phyloP scores from a whole-genome alignment of 1,140 invertebrate genomes.

The Apolygus lucorum region DNA sequence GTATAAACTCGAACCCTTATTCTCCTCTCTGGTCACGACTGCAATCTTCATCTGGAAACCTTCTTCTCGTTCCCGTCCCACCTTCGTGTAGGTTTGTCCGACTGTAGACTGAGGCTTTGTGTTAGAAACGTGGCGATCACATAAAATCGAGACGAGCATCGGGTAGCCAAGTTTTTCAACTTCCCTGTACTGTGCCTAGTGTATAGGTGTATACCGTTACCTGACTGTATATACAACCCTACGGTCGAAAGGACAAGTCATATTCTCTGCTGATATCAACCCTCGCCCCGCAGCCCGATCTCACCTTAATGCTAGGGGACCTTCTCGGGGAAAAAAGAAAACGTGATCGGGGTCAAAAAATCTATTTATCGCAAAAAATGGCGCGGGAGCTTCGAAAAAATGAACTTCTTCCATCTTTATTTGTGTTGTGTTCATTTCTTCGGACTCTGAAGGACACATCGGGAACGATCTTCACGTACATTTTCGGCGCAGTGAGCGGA shows the following conservation, averaged over 20 bases:
- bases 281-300: background rate
- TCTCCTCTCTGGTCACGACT: constrained; percentile 1
- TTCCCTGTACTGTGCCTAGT: too few relatives aligned
- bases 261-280: background rate
- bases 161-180: background rate
- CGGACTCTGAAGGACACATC: too few relatives aligned
- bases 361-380: too few relatives aligned
- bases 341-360: background rate
- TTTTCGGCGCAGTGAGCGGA: too few relatives aligned
- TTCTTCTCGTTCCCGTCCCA: background rate
- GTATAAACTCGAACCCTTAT: too few relatives aligned
- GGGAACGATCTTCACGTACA: too few relatives aligned
- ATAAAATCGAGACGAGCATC: background rate
- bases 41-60: background rate
- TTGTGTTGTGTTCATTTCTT: too few relatives aligned
- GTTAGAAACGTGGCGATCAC: background rate
- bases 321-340: too few relatives aligned
- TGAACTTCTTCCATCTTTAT: too few relatives aligned
- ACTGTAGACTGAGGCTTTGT: background rate
- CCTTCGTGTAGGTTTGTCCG: background rate
- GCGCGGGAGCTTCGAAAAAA: too few relatives aligned
- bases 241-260: background rate
- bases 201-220: too few relatives aligned
- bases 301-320: background rate
- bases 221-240: background rate